Evolutionary conservation across 2,888 invertebrate genomes (phyloP), one percentile per base, ranked within the genome.

Genomic region (Pseudococcus viburni): DNA sequence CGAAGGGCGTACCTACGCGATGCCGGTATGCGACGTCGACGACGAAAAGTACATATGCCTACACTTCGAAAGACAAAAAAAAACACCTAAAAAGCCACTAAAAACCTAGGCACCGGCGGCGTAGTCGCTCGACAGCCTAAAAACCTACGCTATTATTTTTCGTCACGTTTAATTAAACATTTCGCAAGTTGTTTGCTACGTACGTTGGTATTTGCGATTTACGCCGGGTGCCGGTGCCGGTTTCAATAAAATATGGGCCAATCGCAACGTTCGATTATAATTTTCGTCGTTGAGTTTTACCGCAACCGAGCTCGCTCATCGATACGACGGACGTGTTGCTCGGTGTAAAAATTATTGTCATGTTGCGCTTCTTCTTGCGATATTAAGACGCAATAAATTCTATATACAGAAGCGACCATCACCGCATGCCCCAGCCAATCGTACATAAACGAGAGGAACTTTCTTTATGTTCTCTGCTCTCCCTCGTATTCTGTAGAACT

Each of bases 341-440:
- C 68, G 68, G 68, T 33, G 68, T 73, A 73, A 73, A 73, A 73
- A 73, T 73, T 73, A 73, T 73, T 73, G 68, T 73, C 68, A 73
- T 33, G 68, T 26, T 73, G 68, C 68, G 59, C 59, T 59, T 59
- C 59, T 73, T 73, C 68, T 73, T 12, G 26, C 26, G 15, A 33
- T 15, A 59, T 6, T 26, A 73, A 73, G 68, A 73, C 68, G 68
- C 68, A 73, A 73, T 73, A 73, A 33, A 59, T 59, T 59, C 59
- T 15, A 12, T 15, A 73, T 73, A 33, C 26, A 59, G 59, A 59
- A 59, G 59, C 6, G 19, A n/a, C n/a, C 7, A 19, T n/a, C 59
- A 59, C 59, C 59, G 59, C 26, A 33, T 33, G 26, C 26, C 26
- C 51, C 51, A 59, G 5, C 19, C 19, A 19, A 19, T 19, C 19